Percentiles rank a stretch among this genome's conserved stretches.
phyloP scores from a whole-genome alignment of 1,140 invertebrate species.

The Onthophagus taurus region DNA sequence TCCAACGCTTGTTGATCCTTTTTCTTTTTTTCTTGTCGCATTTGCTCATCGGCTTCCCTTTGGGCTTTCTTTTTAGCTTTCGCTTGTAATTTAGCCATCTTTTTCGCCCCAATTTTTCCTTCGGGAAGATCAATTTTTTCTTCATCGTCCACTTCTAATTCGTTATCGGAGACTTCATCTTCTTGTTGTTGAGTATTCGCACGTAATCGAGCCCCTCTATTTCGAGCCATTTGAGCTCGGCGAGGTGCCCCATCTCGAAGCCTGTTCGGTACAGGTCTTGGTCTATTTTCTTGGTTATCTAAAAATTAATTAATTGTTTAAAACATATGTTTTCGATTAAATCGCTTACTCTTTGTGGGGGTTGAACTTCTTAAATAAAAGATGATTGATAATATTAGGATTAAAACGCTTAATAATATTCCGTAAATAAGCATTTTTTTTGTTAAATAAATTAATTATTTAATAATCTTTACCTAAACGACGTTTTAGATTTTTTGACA shows the following conservation, averaged over 20 bases:
- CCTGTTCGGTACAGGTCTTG: slow-evolving; percentile 27
- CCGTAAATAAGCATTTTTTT: too few species aligned
- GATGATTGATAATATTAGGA: too few species aligned
- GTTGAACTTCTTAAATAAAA: too few species aligned
- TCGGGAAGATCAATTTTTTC: slow-evolving; percentile 32
- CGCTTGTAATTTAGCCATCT: slow-evolving; percentile 79
- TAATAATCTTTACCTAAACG: too few species aligned
- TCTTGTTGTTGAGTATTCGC: slow-evolving; percentile 40
- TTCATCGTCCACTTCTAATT: slow-evolving; percentile 24
- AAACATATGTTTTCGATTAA: too few species aligned
- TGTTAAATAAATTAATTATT: too few species aligned
- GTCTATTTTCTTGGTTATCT: slow-evolving; percentile 14
- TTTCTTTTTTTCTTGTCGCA: slow-evolving; percentile 63
- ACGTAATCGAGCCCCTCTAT: slow-evolving; percentile 50
- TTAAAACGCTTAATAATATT: too few species aligned
- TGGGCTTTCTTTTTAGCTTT: slow-evolving; percentile 83
- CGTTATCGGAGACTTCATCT: slow-evolving; percentile 36
- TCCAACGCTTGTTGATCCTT: slow-evolving; percentile 59
- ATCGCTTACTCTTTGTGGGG: too few species aligned
- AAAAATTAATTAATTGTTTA: not conserved
- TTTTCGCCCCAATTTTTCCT: slow-evolving; percentile 88
- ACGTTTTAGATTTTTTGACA: too few species aligned
- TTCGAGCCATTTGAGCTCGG: slow-evolving; percentile 49
- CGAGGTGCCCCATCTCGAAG: slow-evolving; percentile 42
- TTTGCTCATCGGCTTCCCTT: slow-evolving; percentile 66